These are phyloP conservation scores for Natrix natrix DNA, from an alignment of 2,797 vertebrate genomes.

Conservation along the genomic window DNA sequence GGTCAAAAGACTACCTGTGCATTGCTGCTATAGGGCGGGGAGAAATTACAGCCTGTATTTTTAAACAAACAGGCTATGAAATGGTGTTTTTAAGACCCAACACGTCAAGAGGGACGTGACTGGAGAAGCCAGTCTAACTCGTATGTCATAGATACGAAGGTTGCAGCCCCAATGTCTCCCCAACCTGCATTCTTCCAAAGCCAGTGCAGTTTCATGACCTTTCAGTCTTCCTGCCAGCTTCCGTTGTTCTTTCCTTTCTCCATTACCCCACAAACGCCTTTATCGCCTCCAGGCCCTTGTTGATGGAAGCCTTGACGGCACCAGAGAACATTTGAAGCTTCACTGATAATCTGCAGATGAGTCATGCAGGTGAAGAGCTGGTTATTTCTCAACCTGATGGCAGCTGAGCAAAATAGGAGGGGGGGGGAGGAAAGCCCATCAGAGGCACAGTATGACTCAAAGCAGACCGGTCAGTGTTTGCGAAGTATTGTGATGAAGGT, in stretches of 20 bases:
- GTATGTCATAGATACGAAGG: background rate
- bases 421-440: fast-evolving
- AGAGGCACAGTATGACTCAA: background rate
- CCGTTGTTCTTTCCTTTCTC: background rate
- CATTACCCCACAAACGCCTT: too few species aligned
- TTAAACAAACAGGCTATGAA: background rate
- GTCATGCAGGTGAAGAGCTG: background rate
- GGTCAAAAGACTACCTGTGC: background rate
- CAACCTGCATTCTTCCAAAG: background rate
- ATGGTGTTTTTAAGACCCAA: background rate
- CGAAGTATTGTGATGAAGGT: background rate
- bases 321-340: background rate
- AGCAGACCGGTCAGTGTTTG: background rate
- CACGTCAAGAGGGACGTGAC: background rate
- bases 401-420: background rate
- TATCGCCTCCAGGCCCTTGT: background rate
- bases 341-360: background rate
- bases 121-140: background rate
- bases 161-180: background rate
- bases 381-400: background rate
- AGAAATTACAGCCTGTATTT: background rate
- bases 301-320: background rate
- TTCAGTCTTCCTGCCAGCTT: background rate
- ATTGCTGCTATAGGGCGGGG: background rate
- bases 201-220: background rate